Evolutionary conservation across 2,113 vertebrate genomes (phyloP), one percentile per base, ranked within the genome.

Genomic region (Natator depressus): DNA sequence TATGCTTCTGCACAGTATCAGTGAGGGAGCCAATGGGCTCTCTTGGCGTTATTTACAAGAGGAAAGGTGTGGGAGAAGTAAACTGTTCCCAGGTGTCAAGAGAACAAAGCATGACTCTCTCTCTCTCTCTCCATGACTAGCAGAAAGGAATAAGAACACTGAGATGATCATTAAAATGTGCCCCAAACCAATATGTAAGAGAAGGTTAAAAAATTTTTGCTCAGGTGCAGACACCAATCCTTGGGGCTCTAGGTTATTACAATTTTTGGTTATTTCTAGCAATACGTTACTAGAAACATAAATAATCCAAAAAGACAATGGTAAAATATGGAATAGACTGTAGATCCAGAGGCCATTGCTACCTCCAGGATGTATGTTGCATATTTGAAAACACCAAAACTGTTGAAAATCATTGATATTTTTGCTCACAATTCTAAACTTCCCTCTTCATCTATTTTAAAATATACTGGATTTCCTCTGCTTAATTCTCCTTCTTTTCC

Each of bases 211-310:
- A n/a, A 69, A 16, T 69, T 14, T 29, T 35, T 27, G 11, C 2
- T 10, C 5, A 29, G n/a, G 24, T 38, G 50, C n/a, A n/a, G 80
- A 55, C 12, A 54, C 22, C n/a, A 38, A 91, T 55, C 49, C 42
- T 53, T 55, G 8, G 91, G 65, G 65, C 62, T 27, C 38, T 12
- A 29, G 25, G 7, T 81, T 90, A 59, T 29, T 95, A 46, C 55
- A n/a, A 19, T 93, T 87, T 90, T 57, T 59, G 88, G 6, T 50
- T 85, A 54, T 84, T 95, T 84, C 42, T 85, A 92, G 85, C 87
- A 87, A 17, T 57, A 59, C 12, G 84, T 84, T 89, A 88, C 24
- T 69, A 80, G 20, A 91, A 51, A 90, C 90, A 24, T 87, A 93
- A 90, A 87, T 35, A 78, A 87, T 83, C 27, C 53, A 80, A 84